Evolutionary conservation across 1,140 invertebrate species (phyloP).

Genomic region (Drosophila ercepeae): DNA sequence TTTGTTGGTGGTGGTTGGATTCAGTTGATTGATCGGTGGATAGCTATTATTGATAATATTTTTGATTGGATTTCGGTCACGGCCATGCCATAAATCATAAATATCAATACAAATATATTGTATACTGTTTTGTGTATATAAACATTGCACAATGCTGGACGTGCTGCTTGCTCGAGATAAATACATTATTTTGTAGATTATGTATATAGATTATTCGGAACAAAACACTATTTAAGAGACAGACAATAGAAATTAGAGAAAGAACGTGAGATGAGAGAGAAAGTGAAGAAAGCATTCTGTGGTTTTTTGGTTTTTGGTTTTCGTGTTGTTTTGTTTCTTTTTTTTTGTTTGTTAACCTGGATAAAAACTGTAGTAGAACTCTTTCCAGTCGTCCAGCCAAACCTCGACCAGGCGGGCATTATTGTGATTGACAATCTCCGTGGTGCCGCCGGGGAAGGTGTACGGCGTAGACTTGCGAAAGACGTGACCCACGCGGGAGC

Average conservation of each 20-base stretch:
- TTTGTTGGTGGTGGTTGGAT: constrained; percentile 37
- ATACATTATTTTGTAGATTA: constrained; percentile 20
- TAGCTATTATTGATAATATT: constrained; percentile 13
- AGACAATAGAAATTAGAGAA: constrained; percentile 45
- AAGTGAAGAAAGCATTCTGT: constrained; percentile 55
- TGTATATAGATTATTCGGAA: constrained; percentile 52
- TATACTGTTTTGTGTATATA: constrained; percentile 42
- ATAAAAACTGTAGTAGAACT: constrained; percentile 99
- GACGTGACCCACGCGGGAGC: constrained; percentile 97
- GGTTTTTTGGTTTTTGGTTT: constrained; percentile 23
- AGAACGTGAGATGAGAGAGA: constrained; percentile 48
- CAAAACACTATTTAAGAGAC: constrained; percentile 65
- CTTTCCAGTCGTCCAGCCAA: constrained; percentile 99
- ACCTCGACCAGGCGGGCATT: constrained; percentile 98
- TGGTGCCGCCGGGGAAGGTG: constrained; percentile 99
- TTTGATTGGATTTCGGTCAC: constrained; percentile 38
- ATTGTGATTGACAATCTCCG: constrained; percentile 99
- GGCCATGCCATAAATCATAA: constrained; percentile 76
- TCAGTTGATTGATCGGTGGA: constrained; percentile 48
- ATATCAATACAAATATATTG: constrained; percentile 42
- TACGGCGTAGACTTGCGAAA: constrained; percentile 99
- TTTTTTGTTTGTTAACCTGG: constrained; percentile 88
- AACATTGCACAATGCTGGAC: constrained; percentile 72
- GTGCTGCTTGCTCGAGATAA: constrained; percentile 63
- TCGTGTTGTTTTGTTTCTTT: constrained; percentile 24